phyloP scores from a whole-genome alignment of 1,140 invertebrate genomes.

The Drosophila aff. region DNA sequence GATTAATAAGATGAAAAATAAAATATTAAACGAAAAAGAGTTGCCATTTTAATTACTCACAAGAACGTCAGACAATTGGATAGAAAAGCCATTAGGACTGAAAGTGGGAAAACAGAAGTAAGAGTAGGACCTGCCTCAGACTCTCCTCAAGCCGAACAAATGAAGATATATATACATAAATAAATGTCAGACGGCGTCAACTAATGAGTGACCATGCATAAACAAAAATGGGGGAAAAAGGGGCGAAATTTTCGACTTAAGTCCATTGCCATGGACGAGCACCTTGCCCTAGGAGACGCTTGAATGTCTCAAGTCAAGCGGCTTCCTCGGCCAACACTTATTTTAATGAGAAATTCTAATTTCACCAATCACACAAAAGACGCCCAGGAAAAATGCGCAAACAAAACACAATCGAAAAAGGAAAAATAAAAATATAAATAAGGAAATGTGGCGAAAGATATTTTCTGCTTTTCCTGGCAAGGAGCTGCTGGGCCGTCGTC shows the following conservation, averaged over 20 bases:
- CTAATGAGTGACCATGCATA: slow-evolving; percentile 77
- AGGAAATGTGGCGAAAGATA: slow-evolving; percentile 57
- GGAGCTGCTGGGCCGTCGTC: slow-evolving; percentile 21
- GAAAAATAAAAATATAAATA: slow-evolving; percentile 8
- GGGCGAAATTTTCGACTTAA: slow-evolving; percentile 49
- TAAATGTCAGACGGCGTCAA: slow-evolving; percentile 50
- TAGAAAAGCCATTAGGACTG: slow-evolving; percentile 64
- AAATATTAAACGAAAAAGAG: slow-evolving; percentile 32
- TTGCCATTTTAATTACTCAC: slow-evolving; percentile 72
- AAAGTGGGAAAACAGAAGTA: slow-evolving; percentile 40
- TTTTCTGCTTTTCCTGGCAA: slow-evolving; percentile 49
- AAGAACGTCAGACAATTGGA: slow-evolving; percentile 50
- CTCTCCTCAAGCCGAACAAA: slow-evolving; percentile 8
- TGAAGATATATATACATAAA: slow-evolving; percentile 25
- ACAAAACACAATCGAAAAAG: slow-evolving; percentile 24
- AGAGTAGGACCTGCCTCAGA: background rate
- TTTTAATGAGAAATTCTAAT: slow-evolving; percentile 84
- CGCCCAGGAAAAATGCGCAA: slow-evolving; percentile 61
- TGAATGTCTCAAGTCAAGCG: slow-evolving; percentile 78
- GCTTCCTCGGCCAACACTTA: slow-evolving; percentile 74
- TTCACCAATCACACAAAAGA: slow-evolving; percentile 80
- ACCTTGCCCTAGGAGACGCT: slow-evolving; percentile 58
- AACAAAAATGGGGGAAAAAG: slow-evolving; percentile 34
- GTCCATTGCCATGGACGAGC: slow-evolving; percentile 75
- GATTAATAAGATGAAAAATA: slow-evolving; percentile 21